Evolutionary conservation across 2,113 vertebrate species (phyloP).

Genomic region (Sinosuthora webbiana): DNA sequence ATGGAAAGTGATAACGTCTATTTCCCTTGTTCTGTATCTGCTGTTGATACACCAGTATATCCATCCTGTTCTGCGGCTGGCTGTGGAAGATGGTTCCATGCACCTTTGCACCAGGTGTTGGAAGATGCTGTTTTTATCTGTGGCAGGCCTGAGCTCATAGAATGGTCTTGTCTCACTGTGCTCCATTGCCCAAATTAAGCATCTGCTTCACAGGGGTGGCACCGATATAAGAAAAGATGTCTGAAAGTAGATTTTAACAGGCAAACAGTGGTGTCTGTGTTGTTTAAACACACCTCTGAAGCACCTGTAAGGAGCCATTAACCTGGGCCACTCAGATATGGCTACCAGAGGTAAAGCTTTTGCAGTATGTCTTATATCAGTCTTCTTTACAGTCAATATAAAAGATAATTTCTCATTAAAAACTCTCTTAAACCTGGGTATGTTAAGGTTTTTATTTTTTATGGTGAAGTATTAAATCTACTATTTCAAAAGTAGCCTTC

Average conservation of each 20-base stretch:
- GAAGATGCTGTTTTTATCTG: not conserved
- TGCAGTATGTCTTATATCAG: not conserved
- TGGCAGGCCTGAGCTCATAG: not conserved
- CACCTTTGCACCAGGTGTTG: not conserved
- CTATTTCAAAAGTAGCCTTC: not conserved
- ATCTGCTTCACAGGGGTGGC: not conserved
- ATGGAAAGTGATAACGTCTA: not conserved
- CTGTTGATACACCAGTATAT: not conserved
- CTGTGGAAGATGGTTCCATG: not conserved
- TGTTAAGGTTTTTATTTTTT: not conserved
- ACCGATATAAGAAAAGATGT: not conserved
- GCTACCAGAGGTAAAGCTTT: not conserved
- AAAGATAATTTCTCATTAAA: not conserved
- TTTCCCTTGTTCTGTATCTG: not conserved
- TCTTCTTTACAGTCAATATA: not conserved
- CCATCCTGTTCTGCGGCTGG: not conserved
- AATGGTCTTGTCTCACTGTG: fast-evolving
- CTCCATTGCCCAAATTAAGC: not conserved
- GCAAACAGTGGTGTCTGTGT: not conserved
- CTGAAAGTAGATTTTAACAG: not conserved
- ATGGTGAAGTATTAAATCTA: not conserved
- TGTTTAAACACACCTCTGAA: not conserved
- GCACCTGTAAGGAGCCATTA: not conserved
- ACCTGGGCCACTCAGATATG: not conserved
- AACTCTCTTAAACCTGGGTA: not conserved